These are phyloP conservation scores for Drosophila busckii DNA, from an alignment of 1,140 invertebrate species.

Conservation along the genomic window DNA sequence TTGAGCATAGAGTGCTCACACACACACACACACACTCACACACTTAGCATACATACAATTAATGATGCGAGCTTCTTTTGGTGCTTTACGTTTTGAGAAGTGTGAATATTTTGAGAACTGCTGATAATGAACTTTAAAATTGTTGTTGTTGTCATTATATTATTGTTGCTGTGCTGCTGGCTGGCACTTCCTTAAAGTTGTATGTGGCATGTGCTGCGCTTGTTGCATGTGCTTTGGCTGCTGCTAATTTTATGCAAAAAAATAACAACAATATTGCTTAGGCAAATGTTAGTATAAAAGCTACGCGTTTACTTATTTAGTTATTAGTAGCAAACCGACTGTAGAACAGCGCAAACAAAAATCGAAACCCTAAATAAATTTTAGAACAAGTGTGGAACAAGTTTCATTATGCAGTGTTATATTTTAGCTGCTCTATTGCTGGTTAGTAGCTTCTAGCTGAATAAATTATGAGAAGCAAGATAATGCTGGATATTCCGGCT, in stretches of 20 bases:
- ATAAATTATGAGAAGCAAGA: conserved; percentile 38
- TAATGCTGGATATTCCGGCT: conserved; percentile 14
- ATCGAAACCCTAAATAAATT: conserved; percentile 6
- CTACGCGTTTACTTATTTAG: conserved; percentile 39
- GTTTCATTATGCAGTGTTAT: conserved; percentile 64
- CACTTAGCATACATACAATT: conserved; percentile 51
- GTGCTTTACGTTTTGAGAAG: conserved; percentile 56
- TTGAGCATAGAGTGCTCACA: conserved; percentile 44
- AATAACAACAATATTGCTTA: conserved; percentile 34
- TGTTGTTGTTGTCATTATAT: conserved; percentile 9
- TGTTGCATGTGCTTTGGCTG: conserved; percentile 29
- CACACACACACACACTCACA: conserved; percentile 5
- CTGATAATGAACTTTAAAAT: conserved; percentile 61
- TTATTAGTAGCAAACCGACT: conserved; percentile 54
- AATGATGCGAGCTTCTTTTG: conserved; percentile 50
- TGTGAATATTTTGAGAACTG: conserved; percentile 63
- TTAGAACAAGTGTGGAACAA: conserved; percentile 28
- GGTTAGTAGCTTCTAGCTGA: conserved; percentile 52
- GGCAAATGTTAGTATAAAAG: conserved; percentile 64
- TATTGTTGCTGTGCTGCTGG: conserved; percentile 15
- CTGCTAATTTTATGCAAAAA: conserved; percentile 66
- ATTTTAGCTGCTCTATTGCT: conserved; percentile 66
- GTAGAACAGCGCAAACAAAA: conserved; percentile 31
- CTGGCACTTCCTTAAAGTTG: too few species aligned
- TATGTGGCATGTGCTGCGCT: too few species aligned